Percentiles rank a stretch among this genome's conserved stretches.
Conservation (phyloP, 1,140 invertebrate species). For the Drosophila navojoa region DNA sequence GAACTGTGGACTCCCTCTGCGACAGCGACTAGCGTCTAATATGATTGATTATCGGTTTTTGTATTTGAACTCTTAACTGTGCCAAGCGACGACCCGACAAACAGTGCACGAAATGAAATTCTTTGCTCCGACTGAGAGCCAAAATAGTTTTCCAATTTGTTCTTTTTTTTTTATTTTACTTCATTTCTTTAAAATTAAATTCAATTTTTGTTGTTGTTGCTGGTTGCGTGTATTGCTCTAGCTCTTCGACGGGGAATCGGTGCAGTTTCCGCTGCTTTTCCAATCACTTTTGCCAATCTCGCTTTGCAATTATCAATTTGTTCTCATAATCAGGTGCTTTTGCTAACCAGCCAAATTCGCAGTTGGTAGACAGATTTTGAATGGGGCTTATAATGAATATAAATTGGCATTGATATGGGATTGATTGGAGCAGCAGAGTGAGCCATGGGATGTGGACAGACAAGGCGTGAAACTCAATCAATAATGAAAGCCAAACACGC, state of each 20-base stretch:
- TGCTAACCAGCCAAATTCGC: not conserved
- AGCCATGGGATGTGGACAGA: too few relatives aligned
- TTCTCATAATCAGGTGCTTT: not conserved
- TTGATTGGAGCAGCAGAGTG: too few relatives aligned
- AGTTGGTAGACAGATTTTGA: not conserved
- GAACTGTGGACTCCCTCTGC: not conserved
- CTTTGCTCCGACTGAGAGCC: constrained; percentile 17
- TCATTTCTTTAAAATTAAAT: too few relatives aligned
- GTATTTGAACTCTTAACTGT: constrained; percentile 24
- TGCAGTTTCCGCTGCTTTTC: not conserved
- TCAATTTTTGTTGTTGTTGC: not conserved
- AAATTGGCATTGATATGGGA: too few relatives aligned
- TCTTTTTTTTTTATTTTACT: not conserved
- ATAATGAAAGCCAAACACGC: too few relatives aligned
- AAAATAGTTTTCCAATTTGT: constrained; percentile 3
- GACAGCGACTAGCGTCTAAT: not conserved
- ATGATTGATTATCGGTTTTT: constrained; percentile 42
- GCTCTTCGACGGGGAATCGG: not conserved
- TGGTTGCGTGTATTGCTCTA: not conserved
- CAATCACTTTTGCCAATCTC: not conserved
- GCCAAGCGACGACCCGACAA: constrained; percentile 21
- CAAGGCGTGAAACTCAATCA: too few relatives aligned
- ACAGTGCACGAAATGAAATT: not conserved
- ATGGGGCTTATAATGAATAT: too few relatives aligned
- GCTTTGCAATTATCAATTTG: not conserved